These are phyloP conservation scores for Drosophila nasuta DNA, from an alignment of 1,140 invertebrate genomes.

Conservation along the genomic window DNA sequence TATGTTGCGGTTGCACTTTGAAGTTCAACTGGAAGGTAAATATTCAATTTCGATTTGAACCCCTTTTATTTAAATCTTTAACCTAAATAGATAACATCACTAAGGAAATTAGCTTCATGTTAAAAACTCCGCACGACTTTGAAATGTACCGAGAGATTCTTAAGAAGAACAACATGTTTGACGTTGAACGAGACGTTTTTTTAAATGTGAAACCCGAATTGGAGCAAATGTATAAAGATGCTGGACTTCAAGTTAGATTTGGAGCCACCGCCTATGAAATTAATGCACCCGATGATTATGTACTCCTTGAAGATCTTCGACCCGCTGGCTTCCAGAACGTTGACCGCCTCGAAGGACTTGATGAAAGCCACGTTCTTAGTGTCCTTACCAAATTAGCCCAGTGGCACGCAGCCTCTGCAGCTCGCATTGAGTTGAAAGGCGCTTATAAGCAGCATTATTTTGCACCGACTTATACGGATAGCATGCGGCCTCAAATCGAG, in stretches of 20 bases:
- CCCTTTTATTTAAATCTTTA: not conserved
- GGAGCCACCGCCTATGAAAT: constrained; percentile 62
- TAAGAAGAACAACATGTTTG: constrained; percentile 62
- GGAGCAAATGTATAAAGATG: constrained; percentile 74
- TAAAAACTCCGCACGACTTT: constrained; percentile 64
- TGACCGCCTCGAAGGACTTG: constrained; percentile 85
- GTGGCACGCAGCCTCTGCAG: constrained; percentile 85
- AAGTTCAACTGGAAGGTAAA: constrained; percentile 57
- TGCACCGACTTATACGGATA: constrained; percentile 35
- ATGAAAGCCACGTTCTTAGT: constrained; percentile 85
- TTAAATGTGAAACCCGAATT: constrained; percentile 59
- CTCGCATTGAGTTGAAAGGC: constrained; percentile 49
- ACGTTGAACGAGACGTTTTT: constrained; percentile 57
- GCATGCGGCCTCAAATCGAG: constrained; percentile 40
- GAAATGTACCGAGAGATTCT: constrained; percentile 55
- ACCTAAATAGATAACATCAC: constrained; percentile 47
- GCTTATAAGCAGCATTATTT: constrained; percentile 49
- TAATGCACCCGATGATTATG: constrained; percentile 54
- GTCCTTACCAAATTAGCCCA: constrained; percentile 86
- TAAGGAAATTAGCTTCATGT: constrained; percentile 57
- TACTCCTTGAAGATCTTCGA: constrained; percentile 86
- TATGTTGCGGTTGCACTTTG: constrained; percentile 64
- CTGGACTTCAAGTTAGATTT: constrained; percentile 49
- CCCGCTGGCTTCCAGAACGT: constrained; percentile 86
- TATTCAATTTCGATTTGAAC: not conserved